These are phyloP conservation scores for Brachyalestes nurse DNA, from an alignment of 2,797 vertebrate genomes.

Conservation along the genomic window DNA sequence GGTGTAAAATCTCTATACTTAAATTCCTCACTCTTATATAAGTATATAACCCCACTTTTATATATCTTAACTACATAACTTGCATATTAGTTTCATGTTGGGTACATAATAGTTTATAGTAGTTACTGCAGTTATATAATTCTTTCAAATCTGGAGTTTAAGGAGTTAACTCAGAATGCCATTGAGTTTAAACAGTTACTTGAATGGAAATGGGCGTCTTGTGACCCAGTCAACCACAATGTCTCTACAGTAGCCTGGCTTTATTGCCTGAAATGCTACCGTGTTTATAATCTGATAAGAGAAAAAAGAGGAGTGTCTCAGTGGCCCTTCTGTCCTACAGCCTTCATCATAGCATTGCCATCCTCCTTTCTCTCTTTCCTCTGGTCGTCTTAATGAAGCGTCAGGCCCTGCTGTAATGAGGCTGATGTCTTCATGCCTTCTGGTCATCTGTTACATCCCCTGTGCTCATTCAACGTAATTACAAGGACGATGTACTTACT, in stretches of 20 bases:
- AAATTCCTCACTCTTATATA: too few relatives aligned
- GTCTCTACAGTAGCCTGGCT: not conserved
- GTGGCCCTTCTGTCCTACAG: not conserved
- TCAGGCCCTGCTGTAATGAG: not conserved
- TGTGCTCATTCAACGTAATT: constrained; percentile 23
- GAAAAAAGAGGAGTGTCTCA: not conserved
- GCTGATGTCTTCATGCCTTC: constrained; percentile 10
- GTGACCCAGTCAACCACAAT: not conserved
- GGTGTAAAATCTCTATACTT: too few relatives aligned
- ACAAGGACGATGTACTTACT: constrained; percentile 16
- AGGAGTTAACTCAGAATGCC: too few relatives aligned
- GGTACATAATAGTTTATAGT: too few relatives aligned
- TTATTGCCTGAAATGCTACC: not conserved
- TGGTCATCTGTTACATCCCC: constrained; percentile 16
- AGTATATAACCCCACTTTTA: too few relatives aligned
- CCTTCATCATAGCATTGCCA: not conserved
- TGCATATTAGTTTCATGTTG: too few relatives aligned
- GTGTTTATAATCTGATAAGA: constrained; percentile 22
- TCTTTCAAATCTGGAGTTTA: too few relatives aligned
- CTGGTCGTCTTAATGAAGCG: not conserved
- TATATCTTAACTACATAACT: too few relatives aligned
- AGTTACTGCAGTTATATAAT: too few relatives aligned
- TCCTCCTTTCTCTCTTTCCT: not conserved
- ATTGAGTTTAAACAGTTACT: not conserved
- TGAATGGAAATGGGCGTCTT: too few relatives aligned